Evolutionary conservation across 2,888 invertebrate genomes (phyloP), one percentile per base, ranked within the genome.

Genomic region (Chirona hameri): DNA sequence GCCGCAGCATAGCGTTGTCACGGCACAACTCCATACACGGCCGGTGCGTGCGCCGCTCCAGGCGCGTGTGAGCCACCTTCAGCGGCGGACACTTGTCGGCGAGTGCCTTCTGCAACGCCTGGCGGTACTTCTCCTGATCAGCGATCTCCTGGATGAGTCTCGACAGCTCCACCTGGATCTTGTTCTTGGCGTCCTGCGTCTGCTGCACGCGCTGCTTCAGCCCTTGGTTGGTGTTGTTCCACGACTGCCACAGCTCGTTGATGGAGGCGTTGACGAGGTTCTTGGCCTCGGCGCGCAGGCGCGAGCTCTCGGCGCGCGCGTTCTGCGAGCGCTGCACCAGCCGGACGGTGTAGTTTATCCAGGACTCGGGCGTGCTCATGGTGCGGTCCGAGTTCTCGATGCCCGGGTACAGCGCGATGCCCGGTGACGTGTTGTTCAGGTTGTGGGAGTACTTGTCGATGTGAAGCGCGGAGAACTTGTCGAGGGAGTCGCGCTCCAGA

Each of bases 81-180:
- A 89, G 87, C n/a, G 89, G 89, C 0, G 88, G 87, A 82, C 84
- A 91, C 88, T 98, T 98, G 89, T 97, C 97, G 86, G 94, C 81
- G 86, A 97, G 95, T 1, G 95, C 93, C 90, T 96, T 97, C 87
- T 95, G 94, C 86, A 97, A 88, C 84, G 97, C 89, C 88, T 95
- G 96, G 87, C 97, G 92, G 86, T 95, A 94, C 89, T 96, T 97
- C 89, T 97, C 97, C 87, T 96, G 91, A 87, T 97, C 96, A 88
- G 96, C 97, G 86, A 97, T 92, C 90, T 98, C 97, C 89, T 97
- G 96, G 87, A 97, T 95, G 65, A 94, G 91, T 94, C 95, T 87
- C 15, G 84, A 83, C 85, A 94, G 88, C 88, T 94, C 93, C 87
- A 93, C 91, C 86, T 95, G 94, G 84, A 96, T 89, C 88, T 94